Evolutionary conservation across 1,140 invertebrate species (phyloP).

Genomic region (Macrosteles quadrilineatus): DNA sequence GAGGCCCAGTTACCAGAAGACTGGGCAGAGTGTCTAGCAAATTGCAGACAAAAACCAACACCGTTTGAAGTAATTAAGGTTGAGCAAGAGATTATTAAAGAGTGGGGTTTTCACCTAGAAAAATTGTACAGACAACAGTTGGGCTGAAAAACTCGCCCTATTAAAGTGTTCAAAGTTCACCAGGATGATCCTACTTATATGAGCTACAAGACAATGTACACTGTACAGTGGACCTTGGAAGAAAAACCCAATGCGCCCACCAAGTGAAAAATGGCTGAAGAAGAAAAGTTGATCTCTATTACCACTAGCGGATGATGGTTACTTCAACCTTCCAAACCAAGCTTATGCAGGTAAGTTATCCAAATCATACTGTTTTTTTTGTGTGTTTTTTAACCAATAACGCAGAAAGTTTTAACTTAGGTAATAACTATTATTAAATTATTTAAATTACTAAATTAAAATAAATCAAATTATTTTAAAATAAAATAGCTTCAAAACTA

Average conservation of each 20-base stretch:
- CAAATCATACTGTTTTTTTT: background rate
- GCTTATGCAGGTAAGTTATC: slow-evolving; percentile 11
- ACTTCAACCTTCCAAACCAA: slow-evolving; percentile 5
- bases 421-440: too few species aligned
- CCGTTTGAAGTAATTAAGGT: slow-evolving; percentile 25
- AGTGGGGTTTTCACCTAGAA: background rate
- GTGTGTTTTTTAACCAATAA: background rate
- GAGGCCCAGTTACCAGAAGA: slow-evolving; percentile 15
- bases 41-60: slow-evolving; percentile 18
- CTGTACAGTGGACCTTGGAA: slow-evolving; percentile 1
- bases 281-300: background rate
- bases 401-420: too few species aligned
- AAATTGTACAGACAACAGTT: slow-evolving; percentile 1
- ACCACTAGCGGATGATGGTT: slow-evolving; percentile 1
- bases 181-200: background rate
- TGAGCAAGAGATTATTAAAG: slow-evolving; percentile 1
- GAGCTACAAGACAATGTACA: slow-evolving; percentile 8
- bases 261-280: slow-evolving; percentile 10
- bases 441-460: too few species aligned
- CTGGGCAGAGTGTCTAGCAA: background rate
- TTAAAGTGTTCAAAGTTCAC: slow-evolving; percentile 14
- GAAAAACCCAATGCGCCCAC: slow-evolving; percentile 13
- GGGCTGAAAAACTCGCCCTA: slow-evolving; percentile 7
- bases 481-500: too few species aligned
- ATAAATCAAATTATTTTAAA: too few species aligned